Evolutionary conservation across 2,797 vertebrate genomes (phyloP), one percentile per base, ranked within the genome.

Genomic region (Syndactyla subalaris): DNA sequence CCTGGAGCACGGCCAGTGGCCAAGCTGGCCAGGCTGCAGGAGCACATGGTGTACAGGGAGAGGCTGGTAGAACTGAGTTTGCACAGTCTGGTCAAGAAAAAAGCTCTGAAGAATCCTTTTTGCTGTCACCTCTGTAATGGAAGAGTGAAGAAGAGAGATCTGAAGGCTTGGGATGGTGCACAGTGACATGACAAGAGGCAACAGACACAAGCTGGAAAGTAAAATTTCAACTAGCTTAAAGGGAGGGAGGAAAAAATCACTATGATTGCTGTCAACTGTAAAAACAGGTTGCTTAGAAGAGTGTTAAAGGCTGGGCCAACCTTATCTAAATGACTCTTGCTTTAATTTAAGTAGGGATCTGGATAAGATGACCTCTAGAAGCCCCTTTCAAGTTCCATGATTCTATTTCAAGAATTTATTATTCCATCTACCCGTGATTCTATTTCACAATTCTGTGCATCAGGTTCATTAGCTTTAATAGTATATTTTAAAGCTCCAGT

Each of bases 31-130:
- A 89, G 67, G 27, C 21, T 51, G 59, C 27, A 41, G 63, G 3
- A 68, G 49, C 41, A 67, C 18, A 1, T 2, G 73, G 30, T 0
- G 10, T 16, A 6, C 52, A 27, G 0, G 1, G 45, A 62, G 14
- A 6, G 26, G 45, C 21, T 70, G 29, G 20, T 2, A 29, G 48
- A 62, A 58, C 24, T 7, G 15, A 2, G 9, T 24, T 43, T 30
- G 34, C 29, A 38, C 41, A 75, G 46, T 14, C 49, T 68, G 71
- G 12, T 71, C 19, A 45, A 38, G 45, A 14, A 52, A 65, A 57
- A 34, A 29, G 2, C 3, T 11, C 29, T 39, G 7, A 46, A 62
- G 46, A 65, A 78, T 49, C 75, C 6, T 46, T 51, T 14, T 0
- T n/a, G 61, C 49, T 78, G 36, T 38, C 65, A 72, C 29, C 17